Conservation (phyloP, 2,888 invertebrate species). For the Ectropis crepuscularia region DNA sequence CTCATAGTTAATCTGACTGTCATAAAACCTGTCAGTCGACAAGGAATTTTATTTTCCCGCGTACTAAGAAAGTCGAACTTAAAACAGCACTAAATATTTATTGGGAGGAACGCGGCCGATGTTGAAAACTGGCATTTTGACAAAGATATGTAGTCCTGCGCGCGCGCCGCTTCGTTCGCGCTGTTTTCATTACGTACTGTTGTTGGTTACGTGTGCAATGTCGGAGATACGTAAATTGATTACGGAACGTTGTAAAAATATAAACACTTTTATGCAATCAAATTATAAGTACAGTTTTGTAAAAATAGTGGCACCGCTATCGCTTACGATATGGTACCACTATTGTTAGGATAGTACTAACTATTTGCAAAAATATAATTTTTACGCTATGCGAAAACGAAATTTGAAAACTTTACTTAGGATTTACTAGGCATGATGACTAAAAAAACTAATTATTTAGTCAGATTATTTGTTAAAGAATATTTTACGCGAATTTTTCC, state of each 20-base stretch:
- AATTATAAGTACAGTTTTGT: no score
- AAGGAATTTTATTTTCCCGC: constrained; percentile 8
- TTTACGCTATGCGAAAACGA: no score
- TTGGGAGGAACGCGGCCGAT: constrained; percentile 28
- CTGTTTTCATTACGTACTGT: constrained; percentile 40
- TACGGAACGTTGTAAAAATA: background rate
- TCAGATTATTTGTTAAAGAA: no score
- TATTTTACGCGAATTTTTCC: no score
- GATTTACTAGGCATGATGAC: no score
- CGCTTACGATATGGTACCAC: no score
- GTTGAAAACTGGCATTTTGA: constrained; percentile 51
- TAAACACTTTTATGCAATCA: background rate
- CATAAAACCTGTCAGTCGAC: constrained; percentile 12
- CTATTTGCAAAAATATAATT: no score
- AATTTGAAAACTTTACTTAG: no score
- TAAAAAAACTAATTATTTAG: no score
- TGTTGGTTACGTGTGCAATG: constrained; percentile 59
- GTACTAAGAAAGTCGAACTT: constrained; percentile 28
- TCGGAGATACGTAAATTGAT: constrained; percentile 12
- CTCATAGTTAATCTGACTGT: no score
- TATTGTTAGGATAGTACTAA: no score
- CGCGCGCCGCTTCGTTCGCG: constrained; percentile 32
- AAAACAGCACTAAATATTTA: constrained; percentile 35
- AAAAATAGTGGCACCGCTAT: no score
- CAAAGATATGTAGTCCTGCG: constrained; percentile 38